Conservation (phyloP, 2,888 invertebrate species). For the Conomelus anceps region DNA sequence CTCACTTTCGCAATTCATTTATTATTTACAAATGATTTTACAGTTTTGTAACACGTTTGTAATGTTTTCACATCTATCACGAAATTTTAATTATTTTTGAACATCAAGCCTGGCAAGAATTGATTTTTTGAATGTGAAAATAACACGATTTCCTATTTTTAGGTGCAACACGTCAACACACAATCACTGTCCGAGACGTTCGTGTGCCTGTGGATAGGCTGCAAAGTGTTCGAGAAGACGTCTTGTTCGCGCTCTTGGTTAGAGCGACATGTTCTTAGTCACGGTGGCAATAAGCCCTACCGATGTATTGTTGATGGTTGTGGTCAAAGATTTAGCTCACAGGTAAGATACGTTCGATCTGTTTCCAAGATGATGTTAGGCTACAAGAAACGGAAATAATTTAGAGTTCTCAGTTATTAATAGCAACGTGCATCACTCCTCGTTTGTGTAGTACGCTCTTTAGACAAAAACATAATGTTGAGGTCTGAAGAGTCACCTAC, state of each 20-base stretch:
- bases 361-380: slow-evolving; percentile 66
- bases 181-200: slow-evolving; percentile 79
- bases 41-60: no score
- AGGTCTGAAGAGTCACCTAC: no score
- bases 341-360: slow-evolving; percentile 51
- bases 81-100: neutral
- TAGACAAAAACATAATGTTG: no score
- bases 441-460: no score
- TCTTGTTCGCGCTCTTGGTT: slow-evolving; percentile 91
- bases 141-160: slow-evolving; percentile 36
- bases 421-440: no score
- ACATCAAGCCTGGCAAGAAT: neutral
- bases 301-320: slow-evolving; percentile 94
- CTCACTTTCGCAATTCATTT: neutral
- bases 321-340: slow-evolving; percentile 69
- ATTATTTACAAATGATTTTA: neutral
- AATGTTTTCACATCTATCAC: neutral
- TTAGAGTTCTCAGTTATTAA: neutral
- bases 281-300: slow-evolving; percentile 89
- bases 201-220: slow-evolving; percentile 87
- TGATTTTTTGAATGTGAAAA: neutral
- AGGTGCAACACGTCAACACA: slow-evolving; percentile 76
- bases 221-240: slow-evolving; percentile 87
- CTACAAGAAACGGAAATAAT: slow-evolving; percentile 57
- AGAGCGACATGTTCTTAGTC: slow-evolving; percentile 83